phyloP scores from a whole-genome alignment of 1,140 invertebrate species.

The Papilio polyxenes region DNA sequence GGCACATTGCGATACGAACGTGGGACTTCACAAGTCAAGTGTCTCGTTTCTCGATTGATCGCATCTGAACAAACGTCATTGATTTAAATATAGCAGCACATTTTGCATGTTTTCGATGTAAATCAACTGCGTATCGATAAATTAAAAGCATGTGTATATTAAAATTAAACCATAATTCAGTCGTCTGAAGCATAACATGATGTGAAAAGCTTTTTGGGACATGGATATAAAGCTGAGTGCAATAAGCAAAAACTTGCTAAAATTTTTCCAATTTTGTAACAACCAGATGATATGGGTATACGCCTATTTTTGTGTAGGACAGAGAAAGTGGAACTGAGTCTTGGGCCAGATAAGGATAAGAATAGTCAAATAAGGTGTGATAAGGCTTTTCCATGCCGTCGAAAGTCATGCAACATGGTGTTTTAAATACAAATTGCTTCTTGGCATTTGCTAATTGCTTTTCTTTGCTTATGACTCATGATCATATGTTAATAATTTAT shows the following conservation, averaged over 20 bases:
- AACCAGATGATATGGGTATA: neutral
- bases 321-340: neutral
- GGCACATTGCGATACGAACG: slow-evolving; percentile 30
- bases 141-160: neutral
- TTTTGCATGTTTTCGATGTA: slow-evolving; percentile 24
- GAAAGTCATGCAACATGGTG: too few relatives aligned
- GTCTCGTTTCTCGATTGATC: slow-evolving; percentile 36
- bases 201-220: neutral
- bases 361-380: too few relatives aligned
- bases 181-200: neutral
- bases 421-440: neutral
- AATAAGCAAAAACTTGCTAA: neutral
- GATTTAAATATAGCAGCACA: slow-evolving; percentile 16
- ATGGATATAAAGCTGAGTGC: neutral
- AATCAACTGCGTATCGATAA: slow-evolving; percentile 9
- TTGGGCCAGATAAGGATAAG: too few relatives aligned
- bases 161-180: neutral
- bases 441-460: neutral
- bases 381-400: too few relatives aligned
- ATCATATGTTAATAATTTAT: neutral
- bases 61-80: slow-evolving; percentile 22
- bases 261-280: neutral
- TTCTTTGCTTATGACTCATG: neutral
- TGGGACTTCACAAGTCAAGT: slow-evolving; percentile 27
- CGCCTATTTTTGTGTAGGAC: neutral